Evolutionary conservation across 2,797 vertebrate genomes (phyloP).

Genomic region (Phoebastria nigripes): DNA sequence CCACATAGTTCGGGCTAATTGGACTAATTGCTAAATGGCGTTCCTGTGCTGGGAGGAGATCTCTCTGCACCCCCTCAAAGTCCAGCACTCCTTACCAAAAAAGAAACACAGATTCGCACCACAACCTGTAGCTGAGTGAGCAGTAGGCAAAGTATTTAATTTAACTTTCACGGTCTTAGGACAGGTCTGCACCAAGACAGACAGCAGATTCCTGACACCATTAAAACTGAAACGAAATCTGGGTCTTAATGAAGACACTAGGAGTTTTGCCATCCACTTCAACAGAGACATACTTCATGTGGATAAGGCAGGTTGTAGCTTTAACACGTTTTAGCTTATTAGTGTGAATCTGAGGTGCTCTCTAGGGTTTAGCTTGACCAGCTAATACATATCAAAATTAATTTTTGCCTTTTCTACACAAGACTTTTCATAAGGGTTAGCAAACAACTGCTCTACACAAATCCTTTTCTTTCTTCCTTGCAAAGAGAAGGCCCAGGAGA

Average conservation of each 20-base stretch:
- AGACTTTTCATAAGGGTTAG: constrained; percentile 19
- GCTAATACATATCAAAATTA: constrained; percentile 29
- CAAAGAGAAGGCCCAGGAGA: constrained; percentile 42
- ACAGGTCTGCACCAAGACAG: not conserved
- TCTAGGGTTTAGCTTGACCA: constrained; percentile 17
- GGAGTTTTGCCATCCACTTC: not conserved
- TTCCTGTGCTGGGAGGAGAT: not conserved
- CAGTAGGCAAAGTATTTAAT: not conserved
- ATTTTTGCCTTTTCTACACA: constrained; percentile 27
- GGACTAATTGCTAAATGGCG: not conserved
- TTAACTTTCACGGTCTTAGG: not conserved
- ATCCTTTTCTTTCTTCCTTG: constrained; percentile 25
- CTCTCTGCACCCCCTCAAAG: not conserved
- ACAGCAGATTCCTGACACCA: not conserved
- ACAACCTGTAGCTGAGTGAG: not conserved
- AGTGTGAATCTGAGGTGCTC: not conserved
- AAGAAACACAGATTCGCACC: not conserved
- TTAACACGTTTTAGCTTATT: not conserved
- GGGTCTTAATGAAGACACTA: not conserved
- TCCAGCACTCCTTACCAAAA: not conserved
- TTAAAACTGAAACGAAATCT: not conserved
- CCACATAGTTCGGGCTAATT: not conserved
- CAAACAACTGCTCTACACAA: constrained; percentile 36
- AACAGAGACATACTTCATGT: not conserved
- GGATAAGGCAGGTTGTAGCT: not conserved